phyloP scores from a whole-genome alignment of 2,888 invertebrate genomes.

The Morinoia aosen region DNA sequence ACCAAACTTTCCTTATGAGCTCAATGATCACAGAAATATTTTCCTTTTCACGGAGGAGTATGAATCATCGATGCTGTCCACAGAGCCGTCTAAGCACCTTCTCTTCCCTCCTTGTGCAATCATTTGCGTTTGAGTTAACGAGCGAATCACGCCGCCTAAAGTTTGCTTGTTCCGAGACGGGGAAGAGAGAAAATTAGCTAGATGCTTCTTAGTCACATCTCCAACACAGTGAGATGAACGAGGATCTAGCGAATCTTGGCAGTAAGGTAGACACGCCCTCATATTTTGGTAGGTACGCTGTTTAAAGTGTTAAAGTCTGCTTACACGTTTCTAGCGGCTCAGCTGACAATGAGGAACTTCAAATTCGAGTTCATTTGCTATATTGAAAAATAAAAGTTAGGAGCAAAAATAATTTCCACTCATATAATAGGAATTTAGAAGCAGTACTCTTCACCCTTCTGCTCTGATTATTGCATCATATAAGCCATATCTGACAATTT shows the following conservation, averaged over 20 bases:
- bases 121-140: not conserved
- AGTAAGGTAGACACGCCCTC: not conserved
- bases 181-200: not conserved
- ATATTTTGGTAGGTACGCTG: not conserved
- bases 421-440: too few species aligned
- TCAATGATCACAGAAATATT: too few species aligned
- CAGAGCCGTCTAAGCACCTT: too few species aligned
- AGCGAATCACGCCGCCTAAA: slow-evolving; percentile 12
- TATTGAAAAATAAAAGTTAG: not conserved
- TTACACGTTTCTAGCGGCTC: not conserved
- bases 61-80: too few species aligned
- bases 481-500: too few species aligned
- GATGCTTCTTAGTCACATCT: not conserved
- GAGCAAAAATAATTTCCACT: not conserved
- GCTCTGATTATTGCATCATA: too few species aligned
- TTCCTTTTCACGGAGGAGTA: too few species aligned
- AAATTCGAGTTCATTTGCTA: not conserved
- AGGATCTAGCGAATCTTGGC: not conserved
- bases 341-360: not conserved
- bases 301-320: not conserved
- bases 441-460: too few species aligned
- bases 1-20: too few species aligned
- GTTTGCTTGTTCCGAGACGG: not conserved
- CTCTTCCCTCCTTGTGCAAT: too few species aligned
- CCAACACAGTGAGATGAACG: not conserved